Conservation (phyloP, 2,797 vertebrate genomes). For the Denticeps clupeoides region DNA sequence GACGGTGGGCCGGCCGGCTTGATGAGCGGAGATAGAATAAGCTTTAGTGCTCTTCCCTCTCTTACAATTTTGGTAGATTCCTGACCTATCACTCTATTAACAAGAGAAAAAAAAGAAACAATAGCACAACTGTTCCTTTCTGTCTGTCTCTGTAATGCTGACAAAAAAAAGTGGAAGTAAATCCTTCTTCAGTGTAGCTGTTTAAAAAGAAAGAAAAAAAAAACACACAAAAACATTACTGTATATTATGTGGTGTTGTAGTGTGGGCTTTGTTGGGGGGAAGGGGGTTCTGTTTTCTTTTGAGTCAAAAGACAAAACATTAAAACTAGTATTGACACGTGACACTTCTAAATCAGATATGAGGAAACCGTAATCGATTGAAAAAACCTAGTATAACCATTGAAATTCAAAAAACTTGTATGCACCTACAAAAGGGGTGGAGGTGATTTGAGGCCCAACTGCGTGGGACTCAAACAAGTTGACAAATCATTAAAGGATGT, state of each 20-base stretch:
- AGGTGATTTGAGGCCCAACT: slow-evolving; percentile 44
- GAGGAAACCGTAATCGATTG: slow-evolving; percentile 14
- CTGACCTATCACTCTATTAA: slow-evolving; percentile 21
- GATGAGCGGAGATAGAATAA: slow-evolving; percentile 23
- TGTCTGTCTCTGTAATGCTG: slow-evolving; percentile 50
- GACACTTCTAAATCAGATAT: slow-evolving; percentile 4
- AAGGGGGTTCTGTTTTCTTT: slow-evolving; percentile 51
- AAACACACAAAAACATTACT: slow-evolving; percentile 26
- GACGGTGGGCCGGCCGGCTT: too few species aligned
- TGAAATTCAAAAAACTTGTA: slow-evolving; percentile 37
- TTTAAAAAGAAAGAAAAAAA: slow-evolving; percentile 30
- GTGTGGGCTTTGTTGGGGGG: slow-evolving; percentile 53
- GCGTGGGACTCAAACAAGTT: slow-evolving; percentile 54
- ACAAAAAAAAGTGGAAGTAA: slow-evolving; percentile 34
- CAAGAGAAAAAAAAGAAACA: slow-evolving; percentile 40
- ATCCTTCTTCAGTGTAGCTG: slow-evolving; percentile 45
- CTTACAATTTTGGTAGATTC: slow-evolving; percentile 2
- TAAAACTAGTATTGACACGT: slow-evolving; percentile 4
- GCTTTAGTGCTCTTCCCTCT: slow-evolving; percentile 27
- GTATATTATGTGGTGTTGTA: slow-evolving; percentile 57
- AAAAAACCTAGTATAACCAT: slow-evolving; percentile 18
- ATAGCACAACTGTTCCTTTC: slow-evolving; percentile 63
- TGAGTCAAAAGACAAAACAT: neutral
- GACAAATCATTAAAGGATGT: slow-evolving; percentile 39
- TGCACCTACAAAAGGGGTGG: slow-evolving; percentile 35